Evolutionary conservation across 2,113 vertebrate genomes (phyloP).

Genomic region (Camelus dromedarius): DNA sequence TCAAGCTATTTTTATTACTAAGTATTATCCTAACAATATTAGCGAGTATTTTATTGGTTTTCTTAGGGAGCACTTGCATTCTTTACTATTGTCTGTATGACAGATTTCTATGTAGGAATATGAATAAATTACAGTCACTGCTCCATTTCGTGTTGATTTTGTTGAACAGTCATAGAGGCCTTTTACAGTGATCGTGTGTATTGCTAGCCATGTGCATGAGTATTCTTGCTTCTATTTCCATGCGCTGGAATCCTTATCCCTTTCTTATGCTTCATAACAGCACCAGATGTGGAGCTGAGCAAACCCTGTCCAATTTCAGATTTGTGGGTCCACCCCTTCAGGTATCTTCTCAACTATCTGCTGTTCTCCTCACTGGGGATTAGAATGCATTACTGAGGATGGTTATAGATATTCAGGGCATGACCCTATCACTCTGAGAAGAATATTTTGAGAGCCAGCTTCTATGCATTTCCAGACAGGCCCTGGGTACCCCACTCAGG

Average conservation of each 20-base stretch:
- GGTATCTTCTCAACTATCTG: not conserved
- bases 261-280: not conserved
- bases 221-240: not conserved
- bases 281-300: not conserved
- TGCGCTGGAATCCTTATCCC: not conserved
- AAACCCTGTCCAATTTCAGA: slow-evolving; percentile 13
- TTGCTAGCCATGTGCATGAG: not conserved
- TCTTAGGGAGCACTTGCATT: slow-evolving; percentile 27
- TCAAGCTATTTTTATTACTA: slow-evolving; percentile 70
- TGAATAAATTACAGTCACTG: slow-evolving; percentile 70
- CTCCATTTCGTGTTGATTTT: slow-evolving; percentile 18
- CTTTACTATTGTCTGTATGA: slow-evolving; percentile 31
- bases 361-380: not conserved
- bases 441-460: not conserved
- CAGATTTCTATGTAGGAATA: slow-evolving; percentile 24
- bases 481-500: not conserved
- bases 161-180: not conserved
- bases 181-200: not conserved
- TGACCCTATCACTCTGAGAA: not conserved
- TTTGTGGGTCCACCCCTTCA: not conserved
- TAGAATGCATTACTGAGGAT: not conserved
- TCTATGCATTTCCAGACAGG: not conserved
- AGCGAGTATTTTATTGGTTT: slow-evolving; percentile 39
- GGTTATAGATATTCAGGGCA: not conserved
- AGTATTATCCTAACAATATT: slow-evolving; percentile 61